Evolutionary conservation across 2,113 vertebrate species (phyloP).

Genomic region (Platycercus adscitus): DNA sequence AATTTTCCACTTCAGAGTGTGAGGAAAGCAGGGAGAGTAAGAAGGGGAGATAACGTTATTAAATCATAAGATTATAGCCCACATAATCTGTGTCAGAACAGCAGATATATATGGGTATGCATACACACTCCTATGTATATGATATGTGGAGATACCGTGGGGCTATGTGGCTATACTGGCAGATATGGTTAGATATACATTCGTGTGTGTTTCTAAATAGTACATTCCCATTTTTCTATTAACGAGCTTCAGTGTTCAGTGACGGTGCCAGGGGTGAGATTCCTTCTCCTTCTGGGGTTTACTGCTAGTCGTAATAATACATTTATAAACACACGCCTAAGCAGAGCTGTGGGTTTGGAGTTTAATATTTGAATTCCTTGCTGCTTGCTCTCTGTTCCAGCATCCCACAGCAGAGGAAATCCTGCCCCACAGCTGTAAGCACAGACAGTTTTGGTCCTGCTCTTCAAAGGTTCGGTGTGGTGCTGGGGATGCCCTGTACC

Average conservation of each 20-base stretch:
- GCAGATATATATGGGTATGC: neutral
- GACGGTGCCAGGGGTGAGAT: neutral
- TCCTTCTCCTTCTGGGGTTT: neutral
- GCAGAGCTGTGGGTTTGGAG: neutral
- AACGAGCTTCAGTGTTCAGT: neutral
- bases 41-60: constrained; percentile 1
- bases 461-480: neutral
- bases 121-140: neutral
- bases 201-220: neutral
- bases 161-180: neutral
- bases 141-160: neutral
- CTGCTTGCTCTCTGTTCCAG: neutral
- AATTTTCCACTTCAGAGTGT: constrained; percentile 40
- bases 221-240: neutral
- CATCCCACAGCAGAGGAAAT: neutral
- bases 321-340: neutral
- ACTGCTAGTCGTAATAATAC: neutral
- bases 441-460: neutral
- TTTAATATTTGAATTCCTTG: neutral
- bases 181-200: neutral
- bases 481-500: neutral
- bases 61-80: neutral
- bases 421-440: neutral
- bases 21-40: constrained; percentile 20
- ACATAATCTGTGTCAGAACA: neutral